Conservation (phyloP, 2,113 vertebrate genomes). For the Oceanodroma tethys region DNA sequence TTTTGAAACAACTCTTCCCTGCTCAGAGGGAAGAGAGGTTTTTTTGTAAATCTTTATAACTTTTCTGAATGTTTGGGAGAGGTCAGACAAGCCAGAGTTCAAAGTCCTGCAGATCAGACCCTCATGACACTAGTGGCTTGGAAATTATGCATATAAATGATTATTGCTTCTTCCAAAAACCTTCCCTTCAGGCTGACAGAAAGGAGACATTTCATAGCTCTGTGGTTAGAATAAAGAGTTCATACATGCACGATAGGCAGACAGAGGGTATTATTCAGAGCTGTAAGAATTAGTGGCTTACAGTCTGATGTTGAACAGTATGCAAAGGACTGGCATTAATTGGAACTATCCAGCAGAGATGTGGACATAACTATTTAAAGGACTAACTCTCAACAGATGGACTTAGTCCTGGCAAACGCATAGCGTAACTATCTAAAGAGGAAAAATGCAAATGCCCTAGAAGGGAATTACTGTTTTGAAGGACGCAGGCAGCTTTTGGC, state of each 20-base stretch:
- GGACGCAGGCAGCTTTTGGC: background rate
- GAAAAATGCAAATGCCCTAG: background rate
- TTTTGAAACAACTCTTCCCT: background rate
- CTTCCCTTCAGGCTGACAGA: background rate
- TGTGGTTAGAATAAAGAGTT: background rate
- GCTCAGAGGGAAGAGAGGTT: background rate
- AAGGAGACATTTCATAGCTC: background rate
- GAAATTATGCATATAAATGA: background rate
- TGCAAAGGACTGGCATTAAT: background rate
- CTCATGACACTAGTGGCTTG: background rate
- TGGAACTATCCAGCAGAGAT: background rate
- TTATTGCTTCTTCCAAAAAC: background rate
- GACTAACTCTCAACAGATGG: background rate
- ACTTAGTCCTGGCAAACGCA: background rate
- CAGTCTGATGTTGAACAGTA: background rate
- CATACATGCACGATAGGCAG: background rate
- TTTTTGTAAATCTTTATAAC: background rate
- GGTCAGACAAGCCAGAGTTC: background rate
- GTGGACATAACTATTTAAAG: background rate
- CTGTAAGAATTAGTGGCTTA: background rate
- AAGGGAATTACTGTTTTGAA: background rate
- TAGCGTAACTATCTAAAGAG: background rate
- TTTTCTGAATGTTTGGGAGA: background rate
- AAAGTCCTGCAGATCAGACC: background rate
- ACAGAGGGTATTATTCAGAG: conserved; percentile 37